Evolutionary conservation across 2,888 invertebrate species (phyloP), one percentile per base, ranked within the genome.

Genomic region (Thalpophila matura): DNA sequence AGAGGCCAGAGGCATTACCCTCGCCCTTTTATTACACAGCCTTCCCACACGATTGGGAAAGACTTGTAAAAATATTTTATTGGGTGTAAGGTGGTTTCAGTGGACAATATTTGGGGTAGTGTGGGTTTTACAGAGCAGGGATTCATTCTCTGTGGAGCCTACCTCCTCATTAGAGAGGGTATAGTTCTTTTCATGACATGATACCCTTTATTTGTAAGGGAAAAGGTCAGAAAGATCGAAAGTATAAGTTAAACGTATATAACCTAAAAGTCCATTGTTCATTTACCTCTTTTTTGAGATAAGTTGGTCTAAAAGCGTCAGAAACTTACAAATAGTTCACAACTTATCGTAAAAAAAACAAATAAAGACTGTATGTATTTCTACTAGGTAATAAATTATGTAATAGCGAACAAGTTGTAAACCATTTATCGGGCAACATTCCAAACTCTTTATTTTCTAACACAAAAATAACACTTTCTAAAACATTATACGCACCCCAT

Each of bases 41-140:
- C 71, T 59, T 60, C 75, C 76, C 76, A 69, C 69, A 74, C 82
- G 77, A 81, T 81, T 75, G 69, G 58, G 68, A 67, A 76, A 77
- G 67, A 79, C 80, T 82, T 84, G 83, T 82, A 79, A 83, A 83
- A 85, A 85, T 84, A 82, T 84, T 86, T 86, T 84, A 83, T 82
- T 74, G 79, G 75, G 67, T 70, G 71, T 53, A 59, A 72, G 68
- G 51, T 50, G 37, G 37, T 33, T 29, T 35, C 16, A 22, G 33
- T 51, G 50, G 73, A 67, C 71, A 60, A 53, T 68, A 59, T 56
- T 59, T 74, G 37, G 55, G 55, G 33, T 31, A 37, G 54, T 63
- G 26, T 18, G 53, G 10, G 12, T 45, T 33, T 54, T 40, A n/a
- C 20, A 4, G 24, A 3, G 9, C 2, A 20, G 3, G 3, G 31